Evolutionary conservation across 2,888 invertebrate genomes (phyloP), one percentile per base, ranked within the genome.

Genomic region (Cheiracanthium punctorium): DNA sequence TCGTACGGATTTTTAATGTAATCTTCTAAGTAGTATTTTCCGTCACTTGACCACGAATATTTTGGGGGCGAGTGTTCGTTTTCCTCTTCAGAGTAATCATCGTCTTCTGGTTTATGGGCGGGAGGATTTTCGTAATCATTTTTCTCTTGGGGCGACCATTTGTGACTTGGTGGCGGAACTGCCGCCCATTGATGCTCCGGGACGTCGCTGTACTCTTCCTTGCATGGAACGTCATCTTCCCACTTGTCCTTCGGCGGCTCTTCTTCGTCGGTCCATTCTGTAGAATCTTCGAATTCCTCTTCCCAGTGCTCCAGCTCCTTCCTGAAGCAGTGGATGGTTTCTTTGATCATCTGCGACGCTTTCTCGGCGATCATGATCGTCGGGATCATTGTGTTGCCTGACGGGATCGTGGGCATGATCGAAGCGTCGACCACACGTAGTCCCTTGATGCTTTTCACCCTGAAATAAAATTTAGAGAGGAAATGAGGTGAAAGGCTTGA

Each of bases 311-410:
- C 58, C 5, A 24, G 12, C 4, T 58, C 24, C 24, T 58, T 17
- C 12, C 24, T 24, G 24, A 24, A 33, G 17, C 67, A 67, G 8
- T 32, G 12, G 2, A 67, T 10, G 28, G 12, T n/a, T 20, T 30
- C n/a, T 32, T 67, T 67, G 1, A 67, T 67, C 20, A 32, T 32
- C 0, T 67, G 14, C 8, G 67, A 67, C 5, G 67, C 67, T 20
- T 67, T 67, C n/a, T 67, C 67, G 14, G 67, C 67, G 4, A 67
- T 33, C 67, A 67, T 67, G n/a, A 67, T 5, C 4, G 67, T 67
- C n/a, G 67, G 67, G 20, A 67, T 67, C 8, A 14, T 32, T 10
- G 67, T 67, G n/a, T 17, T 8, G 0, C 67, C 67, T 12, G 32
- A 67, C 8, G 67, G 32, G 8, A 67, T 67, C 17, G 7, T 30